Evolutionary conservation across 2,113 vertebrate genomes (phyloP), one percentile per base, ranked within the genome.

Genomic region (Naja naja): DNA sequence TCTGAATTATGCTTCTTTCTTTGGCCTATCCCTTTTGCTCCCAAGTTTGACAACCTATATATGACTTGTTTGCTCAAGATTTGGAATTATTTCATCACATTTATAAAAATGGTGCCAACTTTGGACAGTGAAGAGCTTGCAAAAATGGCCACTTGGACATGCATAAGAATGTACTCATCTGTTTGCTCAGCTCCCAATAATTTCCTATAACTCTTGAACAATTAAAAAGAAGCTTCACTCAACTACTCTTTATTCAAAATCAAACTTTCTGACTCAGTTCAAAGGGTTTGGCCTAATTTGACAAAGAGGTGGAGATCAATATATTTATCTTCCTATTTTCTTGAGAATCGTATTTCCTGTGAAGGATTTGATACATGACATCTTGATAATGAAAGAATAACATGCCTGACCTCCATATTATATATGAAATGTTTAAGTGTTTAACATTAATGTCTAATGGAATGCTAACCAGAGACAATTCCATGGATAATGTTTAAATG

Each of bases 361-460:
- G 88, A 93, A 69, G 93, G 93, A 95, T 92, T 95, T 96, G 94
- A 96, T 95, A 94, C 58, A 95, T 93, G 93, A 94, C 81, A 95
- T 81, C 95, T 92, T 90, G 23, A 81, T 95, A 96, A 95, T 95
- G 95, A 95, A 97, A 96, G 95, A 96, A 96, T 95, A 95, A 95
- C 93, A 96, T 90, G 87, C 93, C 94, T 97, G 96, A 97, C 95
- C 96, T 96, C 95, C 81, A 94, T 94, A 96, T 95, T 96, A 95
- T 94, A 95, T 95, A 95, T 95, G 95, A 96, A 96, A 96, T 96
- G 96, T 96, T 96, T 96, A 96, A 97, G 95, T 94, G 94, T 96
- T 97, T 96, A 93, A 96, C 92, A 96, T 95, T 95, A 96, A 94
- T 94, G 95, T 93, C 95, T 96, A 93, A 94, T 47, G 4, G 95